phyloP scores from a whole-genome alignment of 2,797 vertebrate genomes.

The Holocentrus rufus region DNA sequence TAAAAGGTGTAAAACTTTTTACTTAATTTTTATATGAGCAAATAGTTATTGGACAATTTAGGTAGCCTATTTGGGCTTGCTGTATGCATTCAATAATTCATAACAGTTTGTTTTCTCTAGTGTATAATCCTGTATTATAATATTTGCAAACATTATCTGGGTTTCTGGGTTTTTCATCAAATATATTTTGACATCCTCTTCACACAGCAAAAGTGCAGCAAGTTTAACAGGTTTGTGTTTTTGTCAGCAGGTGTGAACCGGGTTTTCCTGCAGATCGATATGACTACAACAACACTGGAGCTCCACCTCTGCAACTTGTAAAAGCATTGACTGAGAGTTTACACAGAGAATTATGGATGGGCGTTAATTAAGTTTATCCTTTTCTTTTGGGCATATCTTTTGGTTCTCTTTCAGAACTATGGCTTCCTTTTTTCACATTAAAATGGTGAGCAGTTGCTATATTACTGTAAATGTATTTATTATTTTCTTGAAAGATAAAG shows the following conservation, averaged over 20 bases:
- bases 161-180: too few species aligned
- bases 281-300: neutral
- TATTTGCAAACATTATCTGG: too few species aligned
- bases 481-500: constrained; percentile 58
- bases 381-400: constrained; percentile 10
- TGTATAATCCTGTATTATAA: too few species aligned
- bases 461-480: constrained; percentile 70
- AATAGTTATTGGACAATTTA: too few species aligned
- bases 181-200: too few species aligned
- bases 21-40: too few species aligned
- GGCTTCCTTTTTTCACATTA: constrained; percentile 31
- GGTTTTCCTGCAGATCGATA: neutral
- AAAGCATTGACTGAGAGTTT: constrained; percentile 20
- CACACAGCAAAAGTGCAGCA: too few species aligned
- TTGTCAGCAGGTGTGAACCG: constrained; percentile 30
- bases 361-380: constrained; percentile 14
- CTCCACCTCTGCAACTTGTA: neutral
- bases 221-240: constrained; percentile 17
- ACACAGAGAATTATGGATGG: constrained; percentile 38
- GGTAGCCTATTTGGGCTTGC: too few species aligned
- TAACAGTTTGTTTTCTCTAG: too few species aligned
- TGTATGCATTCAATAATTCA: too few species aligned
- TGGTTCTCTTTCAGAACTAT: constrained; percentile 26
- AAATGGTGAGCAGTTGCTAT: constrained; percentile 34
- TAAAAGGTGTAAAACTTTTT: too few species aligned